These are phyloP conservation scores for Centruroides sculpturatus DNA, from an alignment of 1,140 invertebrate species.

Conservation along the genomic window DNA sequence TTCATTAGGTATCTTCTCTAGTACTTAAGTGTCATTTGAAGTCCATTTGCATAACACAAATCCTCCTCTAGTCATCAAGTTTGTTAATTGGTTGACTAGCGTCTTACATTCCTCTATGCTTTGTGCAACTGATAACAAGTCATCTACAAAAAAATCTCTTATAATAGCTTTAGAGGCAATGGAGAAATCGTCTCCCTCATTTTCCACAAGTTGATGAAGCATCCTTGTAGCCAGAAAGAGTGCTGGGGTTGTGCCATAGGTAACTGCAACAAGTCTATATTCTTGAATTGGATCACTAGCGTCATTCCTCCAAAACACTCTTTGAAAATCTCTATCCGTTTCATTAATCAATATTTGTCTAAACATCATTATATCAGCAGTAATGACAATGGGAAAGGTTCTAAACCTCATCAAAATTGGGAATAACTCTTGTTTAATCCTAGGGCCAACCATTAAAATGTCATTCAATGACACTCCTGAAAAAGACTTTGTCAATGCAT, in stretches of 20 bases:
- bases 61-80: slow-evolving; percentile 15
- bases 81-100: slow-evolving; percentile 7
- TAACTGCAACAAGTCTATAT: background rate
- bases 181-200: slow-evolving; percentile 18
- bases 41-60: slow-evolving; percentile 13
- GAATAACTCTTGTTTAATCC: slow-evolving; percentile 1
- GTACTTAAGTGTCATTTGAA: background rate
- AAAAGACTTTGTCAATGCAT: too few species aligned
- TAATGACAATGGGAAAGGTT: background rate
- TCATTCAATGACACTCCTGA: too few species aligned
- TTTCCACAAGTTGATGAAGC: background rate
- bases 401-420: background rate
- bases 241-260: background rate
- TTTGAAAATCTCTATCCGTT: background rate
- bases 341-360: background rate
- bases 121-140: slow-evolving; percentile 17
- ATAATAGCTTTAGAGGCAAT: slow-evolving; percentile 8
- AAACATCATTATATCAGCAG: background rate
- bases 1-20: too few species aligned
- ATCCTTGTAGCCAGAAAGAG: background rate
- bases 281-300: background rate
- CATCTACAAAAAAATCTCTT: slow-evolving; percentile 22
- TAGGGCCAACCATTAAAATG: background rate
- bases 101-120: slow-evolving; percentile 8
- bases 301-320: background rate